These are phyloP conservation scores for Malurus melanocephalus DNA, from an alignment of 2,113 vertebrate genomes.

Conservation along the genomic window DNA sequence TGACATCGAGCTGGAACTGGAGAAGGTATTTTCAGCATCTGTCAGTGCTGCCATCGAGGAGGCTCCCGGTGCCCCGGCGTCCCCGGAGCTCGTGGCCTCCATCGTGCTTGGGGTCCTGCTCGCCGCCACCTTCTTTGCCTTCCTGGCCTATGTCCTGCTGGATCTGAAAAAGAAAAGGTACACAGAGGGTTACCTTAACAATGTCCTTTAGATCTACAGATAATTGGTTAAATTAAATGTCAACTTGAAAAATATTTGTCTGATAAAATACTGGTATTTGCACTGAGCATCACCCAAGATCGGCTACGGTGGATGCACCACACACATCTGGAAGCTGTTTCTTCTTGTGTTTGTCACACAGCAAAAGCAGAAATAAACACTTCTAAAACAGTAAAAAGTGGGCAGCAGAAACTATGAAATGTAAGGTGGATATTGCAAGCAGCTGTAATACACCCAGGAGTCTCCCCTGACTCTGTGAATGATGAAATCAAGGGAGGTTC, in stretches of 20 bases:
- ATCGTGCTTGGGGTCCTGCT: slow-evolving; percentile 63
- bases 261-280: not conserved
- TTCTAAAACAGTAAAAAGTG: not conserved
- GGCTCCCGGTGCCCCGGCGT: not conserved
- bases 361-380: not conserved
- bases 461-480: not conserved
- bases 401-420: not conserved
- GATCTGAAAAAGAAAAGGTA: slow-evolving; percentile 60
- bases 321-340: accelerated
- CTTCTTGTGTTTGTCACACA: not conserved
- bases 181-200: not conserved
- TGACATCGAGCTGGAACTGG: slow-evolving; percentile 46
- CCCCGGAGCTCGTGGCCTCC: not conserved
- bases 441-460: not conserved
- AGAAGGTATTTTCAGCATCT: slow-evolving; percentile 25
- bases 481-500: not conserved
- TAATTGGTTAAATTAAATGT: not conserved
- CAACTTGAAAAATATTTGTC: not conserved
- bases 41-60: not conserved
- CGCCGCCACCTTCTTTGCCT: slow-evolving; percentile 18
- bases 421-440: not conserved
- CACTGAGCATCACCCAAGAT: accelerated
- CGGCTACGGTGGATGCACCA: not conserved
- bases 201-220: not conserved
- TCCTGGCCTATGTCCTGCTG: slow-evolving; percentile 20